Conservation (phyloP, 1,140 invertebrate species). For the Acromyrmex echinatior region DNA sequence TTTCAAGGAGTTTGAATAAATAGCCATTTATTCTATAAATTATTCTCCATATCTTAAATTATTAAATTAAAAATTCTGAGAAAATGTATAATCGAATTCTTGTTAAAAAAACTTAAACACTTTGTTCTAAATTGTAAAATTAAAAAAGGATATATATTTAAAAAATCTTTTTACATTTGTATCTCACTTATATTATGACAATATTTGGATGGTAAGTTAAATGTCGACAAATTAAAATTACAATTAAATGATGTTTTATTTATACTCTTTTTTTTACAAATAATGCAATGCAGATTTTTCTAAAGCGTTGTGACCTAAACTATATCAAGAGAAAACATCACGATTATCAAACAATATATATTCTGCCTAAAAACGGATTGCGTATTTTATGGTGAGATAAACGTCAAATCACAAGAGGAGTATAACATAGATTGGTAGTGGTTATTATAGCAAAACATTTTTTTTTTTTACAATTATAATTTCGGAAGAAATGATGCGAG, state of each 20-base stretch:
- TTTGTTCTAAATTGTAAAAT: neutral
- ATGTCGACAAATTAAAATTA: slow-evolving; percentile 40
- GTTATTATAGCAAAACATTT: slow-evolving; percentile 35
- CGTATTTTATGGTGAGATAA: slow-evolving; percentile 16
- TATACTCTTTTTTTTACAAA: slow-evolving; percentile 75
- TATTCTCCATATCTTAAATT: neutral
- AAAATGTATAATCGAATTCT: neutral
- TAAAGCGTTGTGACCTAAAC: slow-evolving; percentile 75
- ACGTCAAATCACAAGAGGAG: neutral
- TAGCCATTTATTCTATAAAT: neutral
- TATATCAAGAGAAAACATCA: slow-evolving; percentile 65
- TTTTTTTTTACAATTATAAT: slow-evolving; percentile 23
- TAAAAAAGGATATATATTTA: neutral
- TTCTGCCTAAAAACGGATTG: slow-evolving; percentile 60
- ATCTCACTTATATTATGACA: neutral
- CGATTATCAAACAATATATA: slow-evolving; percentile 63
- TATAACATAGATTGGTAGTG: slow-evolving; percentile 1
- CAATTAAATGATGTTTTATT: slow-evolving; percentile 74
- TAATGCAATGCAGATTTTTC: slow-evolving; percentile 74
- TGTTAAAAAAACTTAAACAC: neutral
- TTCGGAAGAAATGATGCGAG: slow-evolving; percentile 12
- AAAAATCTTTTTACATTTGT: neutral
- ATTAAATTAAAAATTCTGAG: neutral
- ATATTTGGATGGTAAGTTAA: slow-evolving; percentile 19
- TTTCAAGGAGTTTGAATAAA: neutral